phyloP scores from a whole-genome alignment of 2,113 vertebrate species.

The Narcine bancroftii region DNA sequence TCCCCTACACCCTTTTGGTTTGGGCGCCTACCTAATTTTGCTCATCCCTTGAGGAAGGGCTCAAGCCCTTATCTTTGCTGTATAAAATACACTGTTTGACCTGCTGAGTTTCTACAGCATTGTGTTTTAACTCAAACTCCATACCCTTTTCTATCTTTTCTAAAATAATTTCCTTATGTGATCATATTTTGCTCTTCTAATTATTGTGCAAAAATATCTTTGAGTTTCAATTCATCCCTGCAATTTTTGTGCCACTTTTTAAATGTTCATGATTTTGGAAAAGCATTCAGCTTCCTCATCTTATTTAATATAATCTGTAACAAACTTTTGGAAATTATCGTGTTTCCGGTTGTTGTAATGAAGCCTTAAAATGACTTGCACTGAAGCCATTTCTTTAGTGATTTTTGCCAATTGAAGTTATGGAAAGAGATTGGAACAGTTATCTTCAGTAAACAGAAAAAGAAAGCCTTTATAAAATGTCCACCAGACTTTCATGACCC shows the following conservation, averaged over 20 bases:
- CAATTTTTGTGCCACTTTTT: not conserved
- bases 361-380: not conserved
- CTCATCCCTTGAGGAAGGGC: too few species aligned
- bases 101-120: too few species aligned
- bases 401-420: not conserved
- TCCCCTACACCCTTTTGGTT: too few species aligned
- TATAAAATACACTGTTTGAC: too few species aligned
- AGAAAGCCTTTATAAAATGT: too few species aligned
- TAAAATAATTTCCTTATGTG: not conserved
- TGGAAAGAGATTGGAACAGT: not conserved
- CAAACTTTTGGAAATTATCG: too few species aligned
- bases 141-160: not conserved
- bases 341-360: not conserved
- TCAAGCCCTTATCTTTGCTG: too few species aligned
- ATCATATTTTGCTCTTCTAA: not conserved
- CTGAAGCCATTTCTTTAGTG: not conserved
- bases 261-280: not conserved
- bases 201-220: not conserved
- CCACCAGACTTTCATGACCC: too few species aligned
- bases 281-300: not conserved
- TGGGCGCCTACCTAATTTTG: too few species aligned
- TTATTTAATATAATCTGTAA: not conserved
- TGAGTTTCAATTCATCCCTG: not conserved
- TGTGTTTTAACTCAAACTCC: too few species aligned
- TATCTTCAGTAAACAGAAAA: too few species aligned